These are phyloP conservation scores for Onychomys arenicola DNA, from an alignment of 2,797 vertebrate genomes.

Conservation along the genomic window DNA sequence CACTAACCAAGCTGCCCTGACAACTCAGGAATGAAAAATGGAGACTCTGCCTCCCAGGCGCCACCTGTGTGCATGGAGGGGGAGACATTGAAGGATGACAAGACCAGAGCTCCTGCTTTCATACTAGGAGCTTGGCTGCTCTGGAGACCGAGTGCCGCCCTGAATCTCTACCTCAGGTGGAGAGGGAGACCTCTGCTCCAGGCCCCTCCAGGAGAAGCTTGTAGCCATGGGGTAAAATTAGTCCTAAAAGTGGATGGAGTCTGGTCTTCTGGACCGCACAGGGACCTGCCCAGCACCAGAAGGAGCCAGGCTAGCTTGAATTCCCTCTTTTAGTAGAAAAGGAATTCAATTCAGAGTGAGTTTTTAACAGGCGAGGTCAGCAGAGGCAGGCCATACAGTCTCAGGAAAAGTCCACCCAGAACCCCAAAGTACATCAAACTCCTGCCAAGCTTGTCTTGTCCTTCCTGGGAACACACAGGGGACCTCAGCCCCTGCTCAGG, in stretches of 20 bases:
- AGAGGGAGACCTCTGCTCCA: not conserved
- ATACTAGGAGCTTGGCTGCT: conserved; percentile 46
- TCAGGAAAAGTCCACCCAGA: conserved; percentile 25
- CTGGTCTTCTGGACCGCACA: not conserved
- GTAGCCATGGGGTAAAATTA: not conserved
- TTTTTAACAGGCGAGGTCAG: not conserved
- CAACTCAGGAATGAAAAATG: conserved; percentile 10
- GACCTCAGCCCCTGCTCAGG: not conserved
- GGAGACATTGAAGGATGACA: not conserved
- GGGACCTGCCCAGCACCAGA: not conserved
- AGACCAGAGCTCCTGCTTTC: conserved; percentile 72
- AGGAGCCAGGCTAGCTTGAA: not conserved
- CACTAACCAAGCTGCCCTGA: conserved; percentile 59
- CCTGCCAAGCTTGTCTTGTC: not conserved
- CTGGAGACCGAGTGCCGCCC: conserved; percentile 14
- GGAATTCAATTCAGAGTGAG: not conserved
- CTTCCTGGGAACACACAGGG: not conserved
- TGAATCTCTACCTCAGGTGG: conserved; percentile 12
- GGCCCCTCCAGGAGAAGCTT: not conserved
- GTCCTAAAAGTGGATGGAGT: not conserved
- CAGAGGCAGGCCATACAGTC: not conserved
- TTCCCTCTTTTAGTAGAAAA: not conserved
- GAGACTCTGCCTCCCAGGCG: not conserved
- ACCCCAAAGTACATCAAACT: rapidly evolving
- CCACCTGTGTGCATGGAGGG: not conserved